Evolutionary conservation across 2,888 invertebrate species (phyloP).

Genomic region (Drosophila fungiperda): DNA sequence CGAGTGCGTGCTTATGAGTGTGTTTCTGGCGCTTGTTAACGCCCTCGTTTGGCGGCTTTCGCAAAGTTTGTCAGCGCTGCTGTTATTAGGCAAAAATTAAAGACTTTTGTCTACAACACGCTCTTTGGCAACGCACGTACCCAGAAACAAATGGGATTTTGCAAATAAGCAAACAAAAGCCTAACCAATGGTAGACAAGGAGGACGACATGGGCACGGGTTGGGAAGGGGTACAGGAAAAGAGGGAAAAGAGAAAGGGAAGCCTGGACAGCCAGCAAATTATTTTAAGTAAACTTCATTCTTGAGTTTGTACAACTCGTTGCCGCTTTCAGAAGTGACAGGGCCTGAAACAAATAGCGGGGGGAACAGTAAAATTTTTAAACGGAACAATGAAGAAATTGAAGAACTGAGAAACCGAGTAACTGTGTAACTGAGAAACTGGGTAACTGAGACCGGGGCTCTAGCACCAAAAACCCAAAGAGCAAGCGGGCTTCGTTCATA

Average conservation of each 20-base stretch:
- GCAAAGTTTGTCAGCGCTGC: conserved; percentile 66
- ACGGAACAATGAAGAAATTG: background rate
- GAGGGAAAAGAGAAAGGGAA: conserved; percentile 4
- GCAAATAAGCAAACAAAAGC: conserved; percentile 76
- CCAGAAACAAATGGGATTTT: conserved; percentile 78
- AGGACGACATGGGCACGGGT: background rate
- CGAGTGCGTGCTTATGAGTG: conserved; percentile 32
- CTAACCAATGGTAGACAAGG: conserved; percentile 15
- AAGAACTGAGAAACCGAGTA: background rate
- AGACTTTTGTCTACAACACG: conserved; percentile 74
- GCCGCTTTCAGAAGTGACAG: conserved; percentile 33
- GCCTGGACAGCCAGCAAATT: conserved; percentile 77
- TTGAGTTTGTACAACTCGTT: conserved; percentile 77
- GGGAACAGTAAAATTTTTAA: background rate
- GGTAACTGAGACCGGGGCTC: conserved; percentile 12
- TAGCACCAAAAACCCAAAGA: conserved; percentile 13
- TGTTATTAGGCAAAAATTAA: conserved; percentile 77
- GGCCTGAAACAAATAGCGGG: background rate
- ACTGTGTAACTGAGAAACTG: background rate
- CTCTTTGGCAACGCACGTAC: conserved; percentile 42
- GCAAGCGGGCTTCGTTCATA: conserved; percentile 44
- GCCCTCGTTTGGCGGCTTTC: conserved; percentile 76
- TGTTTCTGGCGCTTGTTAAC: conserved; percentile 78
- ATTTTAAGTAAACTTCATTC: conserved; percentile 78
- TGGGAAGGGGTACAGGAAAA: background rate